Evolutionary conservation across 2,888 invertebrate species (phyloP).

Genomic region (Noctua janthe): DNA sequence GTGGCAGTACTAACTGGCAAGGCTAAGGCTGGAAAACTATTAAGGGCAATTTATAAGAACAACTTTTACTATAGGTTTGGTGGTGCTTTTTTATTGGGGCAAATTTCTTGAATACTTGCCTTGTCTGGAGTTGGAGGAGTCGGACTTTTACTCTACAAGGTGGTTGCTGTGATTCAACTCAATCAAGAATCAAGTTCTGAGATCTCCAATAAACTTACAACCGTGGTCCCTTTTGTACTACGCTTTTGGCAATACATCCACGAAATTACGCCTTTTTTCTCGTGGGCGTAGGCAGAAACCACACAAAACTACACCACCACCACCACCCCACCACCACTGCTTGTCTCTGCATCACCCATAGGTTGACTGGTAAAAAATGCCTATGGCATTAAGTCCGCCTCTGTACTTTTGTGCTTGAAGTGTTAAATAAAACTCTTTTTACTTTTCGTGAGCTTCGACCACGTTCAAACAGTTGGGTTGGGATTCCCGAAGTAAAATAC

Average conservation of each 20-base stretch:
- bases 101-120: not conserved
- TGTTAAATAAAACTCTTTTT: not conserved
- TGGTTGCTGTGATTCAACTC: not conserved
- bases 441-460: not conserved
- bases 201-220: not conserved
- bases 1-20: not conserved
- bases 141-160: not conserved
- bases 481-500: not conserved
- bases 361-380: no score
- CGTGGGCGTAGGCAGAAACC: not conserved
- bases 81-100: not conserved
- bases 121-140: not conserved
- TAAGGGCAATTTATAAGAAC: slow-evolving; percentile 16
- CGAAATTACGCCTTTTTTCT: not conserved
- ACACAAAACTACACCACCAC: not conserved
- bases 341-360: no score
- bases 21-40: slow-evolving; percentile 11
- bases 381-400: no score
- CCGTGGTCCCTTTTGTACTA: not conserved
- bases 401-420: no score
- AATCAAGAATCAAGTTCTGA: not conserved
- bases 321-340: no score
- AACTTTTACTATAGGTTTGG: not conserved
- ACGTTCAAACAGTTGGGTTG: not conserved
- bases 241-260: not conserved